Evolutionary conservation across 2,113 vertebrate species (phyloP).

Genomic region (Pluvianellus socialis): DNA sequence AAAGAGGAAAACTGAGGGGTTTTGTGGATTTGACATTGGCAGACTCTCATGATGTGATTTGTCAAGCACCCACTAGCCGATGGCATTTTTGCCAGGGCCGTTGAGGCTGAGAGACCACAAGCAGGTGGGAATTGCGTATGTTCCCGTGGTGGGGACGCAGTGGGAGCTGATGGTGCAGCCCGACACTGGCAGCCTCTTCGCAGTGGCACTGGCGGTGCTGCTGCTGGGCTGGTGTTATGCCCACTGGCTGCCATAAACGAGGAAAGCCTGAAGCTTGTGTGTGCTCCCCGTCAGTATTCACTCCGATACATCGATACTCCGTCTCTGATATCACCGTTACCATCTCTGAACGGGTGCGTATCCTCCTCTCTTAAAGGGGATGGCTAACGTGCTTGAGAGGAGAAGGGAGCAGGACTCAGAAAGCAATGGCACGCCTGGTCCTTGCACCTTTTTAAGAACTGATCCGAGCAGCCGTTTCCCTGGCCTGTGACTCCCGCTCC

Average conservation of each 20-base stretch:
- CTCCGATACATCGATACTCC: too few relatives aligned
- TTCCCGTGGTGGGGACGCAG: accelerated
- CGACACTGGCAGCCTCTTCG: neutral
- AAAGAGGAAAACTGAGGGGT: neutral
- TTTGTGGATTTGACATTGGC: neutral
- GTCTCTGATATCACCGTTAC: neutral
- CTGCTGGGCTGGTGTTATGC: neutral
- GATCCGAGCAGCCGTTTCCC: neutral
- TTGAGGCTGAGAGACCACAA: too few relatives aligned
- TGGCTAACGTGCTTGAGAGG: neutral
- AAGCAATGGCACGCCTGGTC: neutral
- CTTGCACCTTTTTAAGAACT: neutral
- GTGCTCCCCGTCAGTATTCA: accelerated
- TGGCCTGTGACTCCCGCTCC: neutral
- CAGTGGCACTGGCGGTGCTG: neutral
- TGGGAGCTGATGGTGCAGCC: neutral
- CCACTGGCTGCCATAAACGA: accelerated
- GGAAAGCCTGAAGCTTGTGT: neutral
- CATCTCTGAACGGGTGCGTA: accelerated
- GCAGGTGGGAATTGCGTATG: neutral
- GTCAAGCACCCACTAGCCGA: neutral
- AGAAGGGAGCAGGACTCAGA: neutral
- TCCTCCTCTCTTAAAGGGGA: neutral
- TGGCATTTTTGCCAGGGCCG: neutral
- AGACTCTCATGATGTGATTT: neutral